Conservation (phyloP, 2,113 vertebrate species). For the Cavia porcellus region DNA sequence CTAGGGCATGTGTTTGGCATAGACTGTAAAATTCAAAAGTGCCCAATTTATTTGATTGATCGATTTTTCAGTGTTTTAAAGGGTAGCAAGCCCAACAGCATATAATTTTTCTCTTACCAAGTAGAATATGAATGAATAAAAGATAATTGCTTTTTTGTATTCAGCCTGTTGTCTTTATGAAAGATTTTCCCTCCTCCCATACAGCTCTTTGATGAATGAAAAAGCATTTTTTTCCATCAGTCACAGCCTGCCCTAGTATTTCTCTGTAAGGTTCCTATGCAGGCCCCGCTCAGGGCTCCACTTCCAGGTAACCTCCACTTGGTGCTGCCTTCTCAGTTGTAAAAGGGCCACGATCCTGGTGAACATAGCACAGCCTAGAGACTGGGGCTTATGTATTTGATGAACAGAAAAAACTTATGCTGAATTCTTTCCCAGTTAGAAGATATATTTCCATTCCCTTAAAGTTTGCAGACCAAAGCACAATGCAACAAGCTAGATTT, state of each 20-base stretch:
- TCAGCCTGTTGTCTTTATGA: conserved; percentile 53
- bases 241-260: conserved; percentile 3
- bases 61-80: conserved; percentile 81
- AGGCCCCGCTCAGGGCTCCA: neutral
- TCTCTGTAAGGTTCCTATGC: neutral
- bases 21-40: conserved; percentile 76
- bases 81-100: conserved; percentile 75
- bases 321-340: neutral
- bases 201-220: neutral
- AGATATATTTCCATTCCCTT: neutral
- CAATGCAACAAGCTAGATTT: neutral
- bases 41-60: conserved; percentile 84
- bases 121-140: conserved; percentile 78
- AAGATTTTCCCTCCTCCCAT: neutral
- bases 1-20: conserved; percentile 77
- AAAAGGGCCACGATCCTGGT: neutral
- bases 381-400: neutral
- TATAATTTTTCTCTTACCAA: conserved; percentile 81
- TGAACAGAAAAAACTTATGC: neutral
- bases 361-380: neutral
- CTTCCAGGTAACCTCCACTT: neutral
- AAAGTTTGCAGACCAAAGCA: neutral
- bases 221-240: conserved; percentile 38
- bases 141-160: conserved; percentile 76
- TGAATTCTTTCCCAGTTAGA: neutral